phyloP scores from a whole-genome alignment of 2,797 vertebrate species.

The Pangasius macronema region DNA sequence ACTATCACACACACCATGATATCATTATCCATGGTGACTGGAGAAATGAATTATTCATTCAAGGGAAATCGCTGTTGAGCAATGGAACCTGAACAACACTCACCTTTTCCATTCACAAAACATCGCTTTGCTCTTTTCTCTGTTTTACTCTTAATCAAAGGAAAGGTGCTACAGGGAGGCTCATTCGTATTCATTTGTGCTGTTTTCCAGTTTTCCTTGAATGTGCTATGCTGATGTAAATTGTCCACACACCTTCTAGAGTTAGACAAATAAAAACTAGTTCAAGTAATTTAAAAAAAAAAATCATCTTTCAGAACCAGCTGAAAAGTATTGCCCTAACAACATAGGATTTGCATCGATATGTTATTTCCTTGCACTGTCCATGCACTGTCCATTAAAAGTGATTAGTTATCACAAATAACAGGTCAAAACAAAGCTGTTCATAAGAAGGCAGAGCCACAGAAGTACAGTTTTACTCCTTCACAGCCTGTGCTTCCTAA shows the following conservation, averaged over 20 bases:
- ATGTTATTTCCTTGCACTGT: conserved; percentile 16
- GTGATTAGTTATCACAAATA: conserved; percentile 12
- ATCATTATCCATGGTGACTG: conserved; percentile 32
- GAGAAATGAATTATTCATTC: conserved; percentile 43
- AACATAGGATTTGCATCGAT: background rate
- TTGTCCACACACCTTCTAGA: background rate
- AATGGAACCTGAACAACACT: conserved; percentile 10
- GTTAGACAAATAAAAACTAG: background rate
- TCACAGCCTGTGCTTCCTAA: conserved; percentile 34
- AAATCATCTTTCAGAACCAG: conserved; percentile 1
- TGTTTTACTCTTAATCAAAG: background rate
- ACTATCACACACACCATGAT: conserved; percentile 30
- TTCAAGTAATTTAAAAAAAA: background rate
- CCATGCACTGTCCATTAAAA: conserved; percentile 14
- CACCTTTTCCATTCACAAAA: background rate
- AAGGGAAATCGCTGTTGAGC: conserved; percentile 35
- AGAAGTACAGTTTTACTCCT: conserved; percentile 14
- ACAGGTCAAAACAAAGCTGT: conserved; percentile 23
- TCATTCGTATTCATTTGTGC: background rate
- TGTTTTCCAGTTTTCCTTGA: background rate
- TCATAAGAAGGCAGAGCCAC: conserved; percentile 18
- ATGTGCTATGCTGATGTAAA: background rate
- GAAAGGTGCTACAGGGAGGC: background rate
- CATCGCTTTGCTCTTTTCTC: background rate
- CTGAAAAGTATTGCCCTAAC: background rate